Conservation (phyloP, 2,797 vertebrate species). For the Poecilia wingei region DNA sequence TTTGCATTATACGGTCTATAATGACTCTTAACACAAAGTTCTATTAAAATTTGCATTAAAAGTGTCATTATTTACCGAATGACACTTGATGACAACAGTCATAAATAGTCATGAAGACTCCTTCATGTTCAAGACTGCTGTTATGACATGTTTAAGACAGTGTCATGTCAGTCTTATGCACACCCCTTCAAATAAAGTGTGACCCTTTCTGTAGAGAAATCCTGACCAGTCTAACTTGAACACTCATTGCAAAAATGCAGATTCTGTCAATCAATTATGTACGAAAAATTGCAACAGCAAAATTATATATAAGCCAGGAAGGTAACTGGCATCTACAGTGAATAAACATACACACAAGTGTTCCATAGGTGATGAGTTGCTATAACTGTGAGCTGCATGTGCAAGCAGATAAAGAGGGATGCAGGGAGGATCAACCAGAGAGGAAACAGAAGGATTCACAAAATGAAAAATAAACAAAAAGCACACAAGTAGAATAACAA, state of each 20-base stretch:
- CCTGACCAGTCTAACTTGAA: not conserved
- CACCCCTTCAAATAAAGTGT: too few relatives aligned
- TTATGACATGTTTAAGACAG: too few relatives aligned
- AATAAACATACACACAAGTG: conserved; percentile 1
- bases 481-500: conserved; percentile 34
- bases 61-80: too few relatives aligned
- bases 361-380: conserved; percentile 11
- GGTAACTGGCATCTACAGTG: not conserved
- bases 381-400: conserved; percentile 16
- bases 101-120: too few relatives aligned
- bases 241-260: not conserved
- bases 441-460: conserved; percentile 54
- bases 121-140: too few relatives aligned
- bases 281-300: not conserved
- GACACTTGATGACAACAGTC: too few relatives aligned
- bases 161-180: too few relatives aligned
- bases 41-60: too few relatives aligned
- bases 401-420: conserved; percentile 2
- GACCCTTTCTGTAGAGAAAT: not conserved
- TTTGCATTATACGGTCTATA: too few relatives aligned
- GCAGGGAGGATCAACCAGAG: conserved; percentile 23
- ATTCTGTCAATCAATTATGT: not conserved
- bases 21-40: too few relatives aligned
- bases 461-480: conserved; percentile 36
- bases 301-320: not conserved